phyloP scores from a whole-genome alignment of 2,113 vertebrate genomes.

The Danio rerio region DNA sequence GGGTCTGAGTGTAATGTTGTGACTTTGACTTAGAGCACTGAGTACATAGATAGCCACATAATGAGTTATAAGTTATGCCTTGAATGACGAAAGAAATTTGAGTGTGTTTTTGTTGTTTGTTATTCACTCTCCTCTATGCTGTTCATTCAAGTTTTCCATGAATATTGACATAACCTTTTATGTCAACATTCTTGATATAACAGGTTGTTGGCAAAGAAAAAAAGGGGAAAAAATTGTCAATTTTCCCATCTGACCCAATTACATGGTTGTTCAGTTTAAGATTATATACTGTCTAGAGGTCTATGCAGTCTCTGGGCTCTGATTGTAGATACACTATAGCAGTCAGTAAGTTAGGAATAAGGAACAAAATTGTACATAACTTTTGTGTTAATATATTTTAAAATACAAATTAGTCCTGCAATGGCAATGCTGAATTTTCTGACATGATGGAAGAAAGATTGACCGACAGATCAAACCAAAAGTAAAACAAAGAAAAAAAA shows the following conservation, averaged over 20 bases:
- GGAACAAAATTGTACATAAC: too few relatives aligned
- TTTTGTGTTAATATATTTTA: too few relatives aligned
- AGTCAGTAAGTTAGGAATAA: too few relatives aligned
- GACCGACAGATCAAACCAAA: too few relatives aligned
- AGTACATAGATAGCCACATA: background rate
- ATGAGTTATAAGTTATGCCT: background rate
- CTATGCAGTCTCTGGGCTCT: too few relatives aligned
- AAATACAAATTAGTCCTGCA: too few relatives aligned
- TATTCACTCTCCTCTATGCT: background rate
- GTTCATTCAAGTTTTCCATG: background rate
- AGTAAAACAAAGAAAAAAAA: too few relatives aligned
- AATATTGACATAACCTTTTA: background rate
- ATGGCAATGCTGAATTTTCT: too few relatives aligned
- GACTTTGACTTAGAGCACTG: background rate
- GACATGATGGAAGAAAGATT: too few relatives aligned
- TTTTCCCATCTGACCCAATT: background rate
- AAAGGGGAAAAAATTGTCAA: slow-evolving; percentile 12
- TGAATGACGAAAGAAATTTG: background rate
- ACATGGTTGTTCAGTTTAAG: background rate
- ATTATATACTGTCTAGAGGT: background rate
- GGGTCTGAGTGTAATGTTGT: background rate
- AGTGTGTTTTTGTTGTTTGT: background rate
- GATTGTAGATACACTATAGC: too few relatives aligned
- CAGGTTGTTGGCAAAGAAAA: slow-evolving; percentile 27
- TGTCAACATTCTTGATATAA: slow-evolving; percentile 30